A percentile compares a stretch with the other conserved stretches of the same genome.
These are phyloP conservation scores for Nematostella vectensis DNA, from an alignment of 92 coral and sea anemone species.

Conservation along the genomic window DNA sequence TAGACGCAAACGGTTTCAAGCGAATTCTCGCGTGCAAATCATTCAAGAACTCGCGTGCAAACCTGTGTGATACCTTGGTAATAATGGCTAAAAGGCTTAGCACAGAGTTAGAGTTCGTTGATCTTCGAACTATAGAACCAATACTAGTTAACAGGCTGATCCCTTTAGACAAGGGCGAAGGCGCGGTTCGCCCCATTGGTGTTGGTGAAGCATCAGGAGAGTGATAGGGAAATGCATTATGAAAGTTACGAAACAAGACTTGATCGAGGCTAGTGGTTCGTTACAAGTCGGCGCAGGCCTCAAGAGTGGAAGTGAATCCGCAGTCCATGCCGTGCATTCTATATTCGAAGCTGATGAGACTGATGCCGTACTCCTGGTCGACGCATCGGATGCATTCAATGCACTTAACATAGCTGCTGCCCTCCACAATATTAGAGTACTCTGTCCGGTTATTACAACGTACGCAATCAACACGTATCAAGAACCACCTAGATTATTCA, in stretches of 20 bases:
- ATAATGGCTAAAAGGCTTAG: no score
- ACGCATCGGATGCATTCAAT: conserved; percentile 38
- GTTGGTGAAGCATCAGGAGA: conserved; percentile 22
- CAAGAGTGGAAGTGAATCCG: conserved; percentile 1
- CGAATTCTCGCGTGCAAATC: no score
- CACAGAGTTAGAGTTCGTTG: no score
- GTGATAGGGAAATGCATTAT: conserved; percentile 5
- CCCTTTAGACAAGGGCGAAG: conserved; percentile 18
- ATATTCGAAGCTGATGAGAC: conserved; percentile 5
- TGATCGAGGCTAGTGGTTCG: not conserved
- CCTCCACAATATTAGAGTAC: conserved; percentile 9
- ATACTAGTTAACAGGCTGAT: no score
- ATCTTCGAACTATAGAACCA: no score
- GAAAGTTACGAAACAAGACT: conserved; percentile 7
- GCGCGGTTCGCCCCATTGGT: conserved; percentile 20
- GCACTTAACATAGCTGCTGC: conserved; percentile 18
- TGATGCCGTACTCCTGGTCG: conserved; percentile 24
- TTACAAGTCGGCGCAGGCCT: conserved; percentile 32
- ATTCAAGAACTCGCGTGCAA: no score
- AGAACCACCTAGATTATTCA: conserved; percentile 20
- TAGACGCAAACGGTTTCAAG: no score
- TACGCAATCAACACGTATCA: conserved; percentile 37
- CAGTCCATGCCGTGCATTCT: conserved; percentile 7
- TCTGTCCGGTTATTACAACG: conserved; percentile 18
- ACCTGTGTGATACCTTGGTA: no score